Conservation (phyloP, 2,888 invertebrate genomes). For the Eristalinus sepulchralis region DNA sequence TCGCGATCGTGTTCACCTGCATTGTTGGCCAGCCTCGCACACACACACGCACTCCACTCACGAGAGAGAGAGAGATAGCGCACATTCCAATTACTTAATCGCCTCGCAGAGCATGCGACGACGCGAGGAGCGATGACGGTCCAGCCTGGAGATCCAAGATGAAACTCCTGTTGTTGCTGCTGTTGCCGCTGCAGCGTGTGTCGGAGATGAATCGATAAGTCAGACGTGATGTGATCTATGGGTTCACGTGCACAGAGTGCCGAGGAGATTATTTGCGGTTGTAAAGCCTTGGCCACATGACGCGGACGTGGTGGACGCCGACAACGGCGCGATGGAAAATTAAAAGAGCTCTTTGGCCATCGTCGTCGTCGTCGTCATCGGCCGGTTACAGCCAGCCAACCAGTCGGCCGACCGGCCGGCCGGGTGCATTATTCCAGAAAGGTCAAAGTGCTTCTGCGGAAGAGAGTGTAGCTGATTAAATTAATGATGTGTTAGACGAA, state of each 20-base stretch:
- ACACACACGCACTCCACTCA: constrained; percentile 4
- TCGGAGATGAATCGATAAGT: constrained; percentile 70
- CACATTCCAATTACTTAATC: constrained; percentile 71
- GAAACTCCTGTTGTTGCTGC: constrained; percentile 42
- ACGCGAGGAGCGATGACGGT: constrained; percentile 12
- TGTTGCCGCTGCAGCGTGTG: constrained; percentile 58
- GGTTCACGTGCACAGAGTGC: constrained; percentile 62
- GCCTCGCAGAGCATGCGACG: constrained; percentile 53
- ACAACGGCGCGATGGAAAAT: constrained; percentile 49
- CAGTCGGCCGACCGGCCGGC: neutral
- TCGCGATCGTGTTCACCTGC: constrained; percentile 70
- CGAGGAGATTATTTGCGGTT: constrained; percentile 68
- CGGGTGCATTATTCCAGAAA: constrained; percentile 61
- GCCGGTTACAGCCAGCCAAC: neutral
- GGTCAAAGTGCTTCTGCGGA: constrained; percentile 72
- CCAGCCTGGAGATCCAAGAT: constrained; percentile 26
- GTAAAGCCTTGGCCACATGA: constrained; percentile 36
- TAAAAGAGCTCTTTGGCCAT: constrained; percentile 37
- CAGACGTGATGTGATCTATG: constrained; percentile 71
- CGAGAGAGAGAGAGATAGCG: constrained; percentile 42
- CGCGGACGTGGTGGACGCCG: neutral
- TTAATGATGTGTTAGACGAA: constrained; percentile 71
- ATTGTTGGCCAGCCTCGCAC: constrained; percentile 44
- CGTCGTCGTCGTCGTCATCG: neutral
- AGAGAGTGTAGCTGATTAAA: constrained; percentile 71